Evolutionary conservation across 2,797 vertebrate species (phyloP).

Genomic region (Hyperoplus lanceolatus): DNA sequence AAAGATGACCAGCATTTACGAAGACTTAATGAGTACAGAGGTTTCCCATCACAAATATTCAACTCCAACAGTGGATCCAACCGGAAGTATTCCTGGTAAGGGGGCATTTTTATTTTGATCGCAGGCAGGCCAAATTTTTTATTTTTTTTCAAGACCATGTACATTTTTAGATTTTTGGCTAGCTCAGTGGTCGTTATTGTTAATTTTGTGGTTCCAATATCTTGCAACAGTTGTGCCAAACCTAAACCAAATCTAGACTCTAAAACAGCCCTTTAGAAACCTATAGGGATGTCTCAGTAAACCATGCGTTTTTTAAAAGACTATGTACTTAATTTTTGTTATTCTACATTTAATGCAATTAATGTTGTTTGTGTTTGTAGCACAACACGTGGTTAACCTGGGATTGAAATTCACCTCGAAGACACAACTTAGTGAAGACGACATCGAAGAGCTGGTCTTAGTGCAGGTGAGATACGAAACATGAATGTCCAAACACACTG

Average conservation of each 20-base stretch:
- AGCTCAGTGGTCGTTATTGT: no score
- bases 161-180: neutral
- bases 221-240: neutral
- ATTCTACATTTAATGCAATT: neutral
- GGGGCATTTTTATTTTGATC: neutral
- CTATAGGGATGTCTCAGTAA: neutral
- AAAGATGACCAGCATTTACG: neutral
- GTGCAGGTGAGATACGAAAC: slow-evolving; percentile 12
- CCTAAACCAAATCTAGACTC: neutral
- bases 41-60: neutral
- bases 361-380: neutral
- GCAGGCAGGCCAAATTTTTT: neutral
- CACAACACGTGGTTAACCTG: slow-evolving; percentile 17
- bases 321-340: neutral
- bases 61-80: no score
- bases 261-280: neutral
- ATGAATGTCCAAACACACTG: neutral
- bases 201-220: neutral
- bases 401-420: slow-evolving; percentile 2
- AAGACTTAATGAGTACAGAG: neutral
- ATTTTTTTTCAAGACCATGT: neutral
- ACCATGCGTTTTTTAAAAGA: neutral
- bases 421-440: neutral
- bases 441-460: slow-evolving; percentile 19
- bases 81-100: neutral